Conservation (phyloP, 2,113 vertebrate species). For the Phoenicopterus ruber region DNA sequence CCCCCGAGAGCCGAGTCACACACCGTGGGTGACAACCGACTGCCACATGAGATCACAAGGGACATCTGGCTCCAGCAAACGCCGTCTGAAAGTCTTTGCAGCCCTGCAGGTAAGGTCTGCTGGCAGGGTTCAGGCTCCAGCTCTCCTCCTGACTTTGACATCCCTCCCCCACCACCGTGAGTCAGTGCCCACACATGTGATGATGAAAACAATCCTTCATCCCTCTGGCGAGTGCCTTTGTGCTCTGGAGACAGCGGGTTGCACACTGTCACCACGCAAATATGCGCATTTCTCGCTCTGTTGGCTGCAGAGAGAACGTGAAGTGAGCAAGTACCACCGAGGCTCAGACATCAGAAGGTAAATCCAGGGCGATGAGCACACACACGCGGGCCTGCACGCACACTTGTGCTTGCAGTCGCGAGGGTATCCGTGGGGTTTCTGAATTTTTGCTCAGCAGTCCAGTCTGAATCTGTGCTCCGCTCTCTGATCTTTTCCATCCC, state of each 20-base stretch:
- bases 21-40: fast-evolving
- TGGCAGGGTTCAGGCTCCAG: background rate
- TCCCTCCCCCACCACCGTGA: background rate
- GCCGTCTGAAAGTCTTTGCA: background rate
- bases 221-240: background rate
- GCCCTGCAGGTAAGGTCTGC: background rate
- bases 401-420: background rate
- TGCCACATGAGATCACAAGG: background rate
- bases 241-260: background rate
- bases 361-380: background rate
- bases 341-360: background rate
- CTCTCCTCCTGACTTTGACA: background rate
- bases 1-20: background rate
- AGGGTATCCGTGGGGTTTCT: background rate
- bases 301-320: background rate
- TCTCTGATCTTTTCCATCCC: background rate
- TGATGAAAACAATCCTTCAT: background rate
- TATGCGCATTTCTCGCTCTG: background rate
- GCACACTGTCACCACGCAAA: background rate
- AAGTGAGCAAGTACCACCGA: background rate
- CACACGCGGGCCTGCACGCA: background rate
- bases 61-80: background rate
- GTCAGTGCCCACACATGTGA: background rate
- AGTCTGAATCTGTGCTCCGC: background rate
- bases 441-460: background rate